phyloP scores from a whole-genome alignment of 2,888 invertebrate species.

The Cecidostiba fungosa region DNA sequence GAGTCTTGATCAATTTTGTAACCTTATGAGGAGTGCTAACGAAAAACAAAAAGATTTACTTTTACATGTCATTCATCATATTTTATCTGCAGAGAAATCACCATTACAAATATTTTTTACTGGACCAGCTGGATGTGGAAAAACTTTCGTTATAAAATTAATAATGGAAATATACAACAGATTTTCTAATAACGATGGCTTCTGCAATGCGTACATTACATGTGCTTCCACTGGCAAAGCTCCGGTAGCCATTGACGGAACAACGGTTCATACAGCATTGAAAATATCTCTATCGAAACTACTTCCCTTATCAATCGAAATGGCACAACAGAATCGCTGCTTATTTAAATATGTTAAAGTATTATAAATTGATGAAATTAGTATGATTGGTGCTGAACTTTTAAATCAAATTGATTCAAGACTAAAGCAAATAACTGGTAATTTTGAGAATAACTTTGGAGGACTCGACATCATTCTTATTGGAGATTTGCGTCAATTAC shows the following conservation, averaged over 20 bases:
- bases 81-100: no score
- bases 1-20: no score
- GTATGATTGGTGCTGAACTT: slow-evolving; percentile 74
- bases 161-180: no score
- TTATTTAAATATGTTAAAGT: slow-evolving; percentile 71
- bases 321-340: slow-evolving; percentile 67
- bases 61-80: no score
- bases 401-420: slow-evolving; percentile 70
- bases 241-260: slow-evolving; percentile 22
- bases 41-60: no score
- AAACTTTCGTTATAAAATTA: no score
- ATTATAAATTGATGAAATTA: slow-evolving; percentile 75
- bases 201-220: no score
- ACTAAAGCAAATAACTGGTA: slow-evolving; percentile 74
- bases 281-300: slow-evolving; percentile 72
- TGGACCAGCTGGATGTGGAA: no score
- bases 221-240: no score
- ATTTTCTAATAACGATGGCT: no score
- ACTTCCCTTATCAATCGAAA: slow-evolving; percentile 72
- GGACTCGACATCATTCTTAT: slow-evolving; percentile 74
- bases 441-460: slow-evolving; percentile 72
- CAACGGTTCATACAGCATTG: slow-evolving; percentile 69
- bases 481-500: slow-evolving; percentile 76
- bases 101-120: no score
- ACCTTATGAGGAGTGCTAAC: no score